Conservation (phyloP, 1,140 invertebrate genomes). For the Calephelis nemesis region DNA sequence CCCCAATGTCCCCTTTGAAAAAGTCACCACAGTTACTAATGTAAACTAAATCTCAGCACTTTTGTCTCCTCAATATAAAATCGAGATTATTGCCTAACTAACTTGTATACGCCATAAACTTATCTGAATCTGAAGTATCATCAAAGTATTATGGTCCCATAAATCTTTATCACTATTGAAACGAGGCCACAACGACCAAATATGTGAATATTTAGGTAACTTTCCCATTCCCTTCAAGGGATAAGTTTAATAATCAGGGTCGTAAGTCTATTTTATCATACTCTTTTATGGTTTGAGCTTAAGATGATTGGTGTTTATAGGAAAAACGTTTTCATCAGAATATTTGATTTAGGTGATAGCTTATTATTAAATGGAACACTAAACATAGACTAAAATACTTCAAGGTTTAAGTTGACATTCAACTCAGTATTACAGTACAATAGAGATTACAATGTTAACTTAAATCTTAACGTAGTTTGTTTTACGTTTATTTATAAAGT, state of each 20-base stretch:
- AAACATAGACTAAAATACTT: too few species aligned
- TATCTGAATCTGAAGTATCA: constrained; percentile 23
- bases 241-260: constrained; percentile 18
- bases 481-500: too few species aligned
- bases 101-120: constrained; percentile 24
- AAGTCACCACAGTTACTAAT: background rate
- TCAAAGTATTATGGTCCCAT: constrained; percentile 24
- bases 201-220: constrained; percentile 21
- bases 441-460: too few species aligned
- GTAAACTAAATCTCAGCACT: constrained; percentile 15
- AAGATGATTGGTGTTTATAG: too few species aligned
- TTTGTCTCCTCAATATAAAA: constrained; percentile 3
- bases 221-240: constrained; percentile 10
- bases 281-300: constrained; percentile 7
- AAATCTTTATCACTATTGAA: constrained; percentile 24
- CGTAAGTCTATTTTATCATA: constrained; percentile 9
- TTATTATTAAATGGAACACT: too few species aligned
- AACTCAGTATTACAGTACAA: too few species aligned
- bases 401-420: too few species aligned
- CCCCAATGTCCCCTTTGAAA: too few species aligned
- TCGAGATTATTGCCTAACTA: constrained; percentile 17
- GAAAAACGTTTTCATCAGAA: too few species aligned
- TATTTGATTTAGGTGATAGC: too few species aligned
- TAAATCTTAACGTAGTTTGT: too few species aligned
- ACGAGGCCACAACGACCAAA: constrained; percentile 10